Base-by-base conservation (phyloP, 2,113 vertebrate genomes). In the Caretta caretta region DNA sequence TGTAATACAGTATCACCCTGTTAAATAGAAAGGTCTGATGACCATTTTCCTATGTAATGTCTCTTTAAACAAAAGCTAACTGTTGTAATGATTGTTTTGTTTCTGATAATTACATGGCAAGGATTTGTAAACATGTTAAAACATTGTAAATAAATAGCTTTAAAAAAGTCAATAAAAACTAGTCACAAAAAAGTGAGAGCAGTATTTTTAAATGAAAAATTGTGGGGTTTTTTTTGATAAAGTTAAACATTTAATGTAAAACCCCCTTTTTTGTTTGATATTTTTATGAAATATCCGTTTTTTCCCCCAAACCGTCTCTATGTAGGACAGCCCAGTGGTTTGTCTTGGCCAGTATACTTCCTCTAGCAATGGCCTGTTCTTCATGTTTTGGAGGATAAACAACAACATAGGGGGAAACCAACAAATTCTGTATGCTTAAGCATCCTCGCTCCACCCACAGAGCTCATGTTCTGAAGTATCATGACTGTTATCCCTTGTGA, bases 391-490 rank as follows among this genome's bases (percentile, higher is more conserved):
- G 27, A 48, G 6, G 3, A 16, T 8, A 91, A 24, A 84, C 20
- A 69, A 5, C 6, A 81, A 20, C 16, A 1, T 5, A 22, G 35
- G 86, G 88, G 83, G 29, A 27, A 27, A 83, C 72, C 53, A 17
- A 85, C 25, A 10, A 22, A 72, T 11, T 3, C 42, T 57, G 22
- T 46, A 25, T 94, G 83, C 53, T 88, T 93, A 84, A 80, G 88
- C 87, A 46, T 88, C n/a, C 49, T 86, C 54, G 20, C 38, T 93
- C 85, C 93, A 78, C 96, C 92, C 94, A 89, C 93, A 42, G 56
- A 94, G 6, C 51, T 76, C 90, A 75, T 84, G 90, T 83, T 49
- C 84, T 54, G 8, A 69, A 83, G n/a, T 24, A 83, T 65, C 27
- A 31, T 50, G 65, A 84, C 9, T 57, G 59, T 31, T 80, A 87